phyloP scores from a whole-genome alignment of 1,140 invertebrate species.

The Mizuhopecten yessoensis region DNA sequence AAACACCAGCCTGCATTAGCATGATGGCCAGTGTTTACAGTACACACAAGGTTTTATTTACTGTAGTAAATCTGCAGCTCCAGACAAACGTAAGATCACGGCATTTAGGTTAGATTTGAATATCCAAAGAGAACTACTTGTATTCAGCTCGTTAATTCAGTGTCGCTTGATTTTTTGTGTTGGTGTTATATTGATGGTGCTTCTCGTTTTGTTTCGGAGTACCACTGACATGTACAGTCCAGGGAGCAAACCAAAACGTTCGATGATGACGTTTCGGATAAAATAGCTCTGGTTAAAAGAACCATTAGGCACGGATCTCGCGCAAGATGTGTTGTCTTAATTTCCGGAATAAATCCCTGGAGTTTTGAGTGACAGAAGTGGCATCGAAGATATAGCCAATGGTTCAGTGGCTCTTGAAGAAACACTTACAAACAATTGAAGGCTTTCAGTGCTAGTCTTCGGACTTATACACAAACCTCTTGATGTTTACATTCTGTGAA shows the following conservation, averaged over 20 bases:
- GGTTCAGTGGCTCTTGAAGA: background rate
- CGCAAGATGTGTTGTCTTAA: conserved; percentile 7
- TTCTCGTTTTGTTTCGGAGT: background rate
- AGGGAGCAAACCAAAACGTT: background rate
- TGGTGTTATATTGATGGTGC: background rate
- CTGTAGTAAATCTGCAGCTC: too few relatives aligned
- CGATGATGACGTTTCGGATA: background rate
- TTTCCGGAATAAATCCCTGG: background rate
- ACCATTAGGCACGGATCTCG: background rate
- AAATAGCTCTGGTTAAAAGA: background rate
- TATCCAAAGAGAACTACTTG: too few relatives aligned
- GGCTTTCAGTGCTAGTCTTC: conserved; percentile 4
- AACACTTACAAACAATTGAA: conserved; percentile 18
- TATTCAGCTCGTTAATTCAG: too few relatives aligned
- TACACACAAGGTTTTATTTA: too few relatives aligned
- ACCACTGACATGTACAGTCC: background rate
- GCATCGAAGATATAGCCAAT: background rate
- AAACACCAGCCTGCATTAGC: too few relatives aligned
- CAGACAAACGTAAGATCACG: too few relatives aligned
- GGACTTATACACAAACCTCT: background rate
- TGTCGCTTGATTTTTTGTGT: too few relatives aligned
- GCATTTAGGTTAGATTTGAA: too few relatives aligned
- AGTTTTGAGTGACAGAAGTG: conserved; percentile 7
- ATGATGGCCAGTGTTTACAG: too few relatives aligned
- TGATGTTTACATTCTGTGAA: background rate